Conservation (phyloP, 2,113 vertebrate species). For the Patagioenas fasciata region DNA sequence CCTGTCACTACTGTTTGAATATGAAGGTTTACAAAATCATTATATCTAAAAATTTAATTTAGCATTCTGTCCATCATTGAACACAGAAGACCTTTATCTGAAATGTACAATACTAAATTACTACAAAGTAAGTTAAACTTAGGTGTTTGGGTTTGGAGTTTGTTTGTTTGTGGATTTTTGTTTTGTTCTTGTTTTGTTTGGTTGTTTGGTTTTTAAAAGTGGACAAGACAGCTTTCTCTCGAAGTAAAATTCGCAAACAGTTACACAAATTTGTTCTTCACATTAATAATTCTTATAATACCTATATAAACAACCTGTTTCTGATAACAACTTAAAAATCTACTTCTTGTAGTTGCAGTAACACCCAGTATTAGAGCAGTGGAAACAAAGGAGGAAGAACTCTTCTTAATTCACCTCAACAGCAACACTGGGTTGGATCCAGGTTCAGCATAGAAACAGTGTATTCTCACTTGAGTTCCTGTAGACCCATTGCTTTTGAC, state of each 20-base stretch:
- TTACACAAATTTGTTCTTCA: background rate
- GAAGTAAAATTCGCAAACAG: background rate
- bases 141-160: too few species aligned
- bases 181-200: too few species aligned
- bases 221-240: background rate
- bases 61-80: background rate
- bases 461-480: background rate
- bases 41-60: background rate
- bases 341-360: background rate
- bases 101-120: background rate
- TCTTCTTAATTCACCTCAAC: background rate
- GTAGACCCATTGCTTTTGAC: background rate
- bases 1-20: background rate
- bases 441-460: background rate
- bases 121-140: background rate
- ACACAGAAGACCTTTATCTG: background rate
- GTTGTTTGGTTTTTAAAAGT: background rate
- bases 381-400: background rate
- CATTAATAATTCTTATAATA: background rate
- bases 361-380: background rate
- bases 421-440: background rate
- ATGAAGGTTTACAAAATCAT: background rate
- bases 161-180: too few species aligned
- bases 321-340: background rate
- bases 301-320: background rate